Conservation (phyloP, 2,113 vertebrate genomes). For the Cephalophus harveyi region DNA sequence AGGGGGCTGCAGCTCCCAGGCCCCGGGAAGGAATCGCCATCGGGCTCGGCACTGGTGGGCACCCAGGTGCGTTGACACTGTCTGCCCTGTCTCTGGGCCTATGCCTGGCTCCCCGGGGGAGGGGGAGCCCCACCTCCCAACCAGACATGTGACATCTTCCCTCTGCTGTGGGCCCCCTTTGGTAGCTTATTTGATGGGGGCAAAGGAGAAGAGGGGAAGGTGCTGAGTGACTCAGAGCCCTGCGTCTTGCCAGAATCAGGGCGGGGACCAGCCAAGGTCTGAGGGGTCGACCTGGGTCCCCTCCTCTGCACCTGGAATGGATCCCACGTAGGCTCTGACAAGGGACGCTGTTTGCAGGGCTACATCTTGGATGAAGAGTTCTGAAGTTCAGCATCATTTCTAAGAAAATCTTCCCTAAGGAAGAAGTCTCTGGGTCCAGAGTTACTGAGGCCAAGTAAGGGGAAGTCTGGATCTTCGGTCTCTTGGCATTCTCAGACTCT, state of each 20-base stretch:
- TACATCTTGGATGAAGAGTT: not conserved
- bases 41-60: accelerated
- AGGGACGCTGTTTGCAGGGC: not conserved
- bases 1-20: not conserved
- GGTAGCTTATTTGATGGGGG: not conserved
- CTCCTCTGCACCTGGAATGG: no score
- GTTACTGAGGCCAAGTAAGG: no score
- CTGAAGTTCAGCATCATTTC: not conserved
- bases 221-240: not conserved
- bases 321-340: not conserved
- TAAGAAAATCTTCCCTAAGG: not conserved
- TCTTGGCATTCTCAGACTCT: accelerated
- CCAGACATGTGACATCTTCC: not conserved
- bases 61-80: not conserved
- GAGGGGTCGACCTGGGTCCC: not conserved
- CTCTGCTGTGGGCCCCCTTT: not conserved
- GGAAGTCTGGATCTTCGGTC: no score
- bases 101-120: not conserved
- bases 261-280: not conserved
- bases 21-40: accelerated
- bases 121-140: not conserved
- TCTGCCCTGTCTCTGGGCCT: not conserved
- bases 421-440: not conserved
- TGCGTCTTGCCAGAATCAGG: not conserved
- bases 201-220: not conserved